Conservation (phyloP, 2,888 invertebrate genomes). For the Rotaria macrura region DNA sequence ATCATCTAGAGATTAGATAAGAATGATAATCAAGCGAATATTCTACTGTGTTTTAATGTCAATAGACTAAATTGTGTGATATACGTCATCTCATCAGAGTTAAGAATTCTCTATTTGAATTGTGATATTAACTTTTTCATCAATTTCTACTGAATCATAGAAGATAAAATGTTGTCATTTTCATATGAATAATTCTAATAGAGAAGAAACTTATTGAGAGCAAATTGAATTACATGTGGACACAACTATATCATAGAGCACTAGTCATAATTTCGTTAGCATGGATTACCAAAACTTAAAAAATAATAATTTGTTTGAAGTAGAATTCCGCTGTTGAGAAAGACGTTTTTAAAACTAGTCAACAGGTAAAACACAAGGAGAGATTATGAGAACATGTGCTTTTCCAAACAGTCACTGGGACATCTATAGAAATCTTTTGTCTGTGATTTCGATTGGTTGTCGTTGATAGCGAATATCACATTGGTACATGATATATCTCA, state of each 20-base stretch:
- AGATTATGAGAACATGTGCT: not conserved
- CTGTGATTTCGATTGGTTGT: not conserved
- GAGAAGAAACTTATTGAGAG: not conserved
- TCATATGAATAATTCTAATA: not conserved
- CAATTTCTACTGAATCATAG: not conserved
- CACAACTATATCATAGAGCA: too few species aligned
- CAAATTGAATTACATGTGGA: not conserved
- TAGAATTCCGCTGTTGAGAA: not conserved
- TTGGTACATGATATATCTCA: not conserved
- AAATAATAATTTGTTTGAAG: not conserved
- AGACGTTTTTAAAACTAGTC: too few species aligned
- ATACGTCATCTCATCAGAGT: not conserved
- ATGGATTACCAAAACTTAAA: not conserved
- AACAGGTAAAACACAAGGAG: not conserved
- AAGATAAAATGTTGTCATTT: not conserved
- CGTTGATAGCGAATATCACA: not conserved
- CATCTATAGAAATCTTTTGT: not conserved
- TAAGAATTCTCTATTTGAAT: not conserved
- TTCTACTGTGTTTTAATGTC: not conserved
- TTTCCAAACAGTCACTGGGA: not conserved
- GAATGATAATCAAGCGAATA: not conserved
- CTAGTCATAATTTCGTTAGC: too few species aligned
- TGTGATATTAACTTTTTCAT: not conserved
- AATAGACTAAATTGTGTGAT: not conserved
- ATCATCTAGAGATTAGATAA: not conserved